Evolutionary conservation across 1,140 invertebrate species (phyloP).

Genomic region (Macrocentrus cingulum): DNA sequence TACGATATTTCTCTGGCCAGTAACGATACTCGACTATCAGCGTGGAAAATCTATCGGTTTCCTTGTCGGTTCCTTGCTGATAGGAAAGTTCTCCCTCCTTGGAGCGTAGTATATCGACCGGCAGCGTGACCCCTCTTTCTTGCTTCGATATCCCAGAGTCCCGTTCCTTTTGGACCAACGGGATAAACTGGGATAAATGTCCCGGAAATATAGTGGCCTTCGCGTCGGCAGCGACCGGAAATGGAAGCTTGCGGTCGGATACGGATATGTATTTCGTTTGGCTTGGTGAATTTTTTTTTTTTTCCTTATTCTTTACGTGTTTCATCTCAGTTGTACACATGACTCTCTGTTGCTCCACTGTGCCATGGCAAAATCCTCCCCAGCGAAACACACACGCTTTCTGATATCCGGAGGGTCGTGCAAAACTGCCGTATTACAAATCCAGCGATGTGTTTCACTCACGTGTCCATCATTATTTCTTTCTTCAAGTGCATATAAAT

Average conservation of each 20-base stretch:
- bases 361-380: neutral
- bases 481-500: neutral
- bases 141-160: slow-evolving; percentile 28
- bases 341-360: neutral
- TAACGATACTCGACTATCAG: neutral
- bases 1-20: too few relatives aligned
- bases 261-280: slow-evolving; percentile 58
- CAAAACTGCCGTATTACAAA: slow-evolving; percentile 1
- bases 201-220: slow-evolving; percentile 59
- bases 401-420: slow-evolving; percentile 53
- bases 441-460: too few relatives aligned
- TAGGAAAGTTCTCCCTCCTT: slow-evolving; percentile 9
- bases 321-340: slow-evolving; percentile 10
- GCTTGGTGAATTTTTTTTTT: slow-evolving; percentile 46
- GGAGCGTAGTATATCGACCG: slow-evolving; percentile 6
- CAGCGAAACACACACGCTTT: slow-evolving; percentile 32
- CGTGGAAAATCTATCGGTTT: neutral
- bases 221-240: slow-evolving; percentile 59
- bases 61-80: slow-evolving; percentile 26
- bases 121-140: slow-evolving; percentile 30
- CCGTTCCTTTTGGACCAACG: slow-evolving; percentile 35
- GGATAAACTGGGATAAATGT: slow-evolving; percentile 62
- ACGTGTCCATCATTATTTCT: neutral
- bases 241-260: slow-evolving; percentile 63
- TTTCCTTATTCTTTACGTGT: slow-evolving; percentile 1